Evolutionary conservation across 2,888 invertebrate species (phyloP), one percentile per base, ranked within the genome.

Genomic region (Hesperia comma): DNA sequence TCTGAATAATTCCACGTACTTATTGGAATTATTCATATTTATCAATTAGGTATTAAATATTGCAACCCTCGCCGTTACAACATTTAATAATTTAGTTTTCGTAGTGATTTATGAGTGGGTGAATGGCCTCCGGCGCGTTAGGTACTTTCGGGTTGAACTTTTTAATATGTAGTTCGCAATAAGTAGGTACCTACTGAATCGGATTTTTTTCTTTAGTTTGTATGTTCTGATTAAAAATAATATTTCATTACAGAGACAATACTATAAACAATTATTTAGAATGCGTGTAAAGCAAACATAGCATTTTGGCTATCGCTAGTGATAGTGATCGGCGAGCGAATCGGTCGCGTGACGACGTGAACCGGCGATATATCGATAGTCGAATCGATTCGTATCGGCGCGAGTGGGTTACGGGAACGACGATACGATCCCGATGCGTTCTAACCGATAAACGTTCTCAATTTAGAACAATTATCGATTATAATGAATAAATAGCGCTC

Each of bases 391-490:
- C 77, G 83, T 78, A 80, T 81, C 86, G 84, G 79, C 76, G 71
- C 77, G 76, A 80, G 74, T 78, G 79, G 82, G 84, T 82, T 82
- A 81, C 78, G 80, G 79, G 80, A 81, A 82, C 77, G 72, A 72
- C 77, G 73, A 79, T 82, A 76, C 73, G 72, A 79, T 82, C 76
- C 74, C 79, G 72, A 81, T 77, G 53, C 58, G 53, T 66, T 79
- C 76, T 78, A 63, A 58, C 69, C 69, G 72, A 74, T 74, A 75
- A 77, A 87, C 81, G 83, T 77, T 79, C 81, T 79, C 83, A 84
- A 86, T 86, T 85, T 81, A 77, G 77, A 83, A 82, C 83, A 85
- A 90, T 90, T 86, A 87, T 77, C 84, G 84, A 88, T 88, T 88
- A 83, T 79, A 80, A 82, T 82, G 80, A 83, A 83, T 81, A 73